Evolutionary conservation across 2,113 vertebrate species (phyloP), one percentile per base, ranked within the genome.

Genomic region (Trichomycterus rosablanca): DNA sequence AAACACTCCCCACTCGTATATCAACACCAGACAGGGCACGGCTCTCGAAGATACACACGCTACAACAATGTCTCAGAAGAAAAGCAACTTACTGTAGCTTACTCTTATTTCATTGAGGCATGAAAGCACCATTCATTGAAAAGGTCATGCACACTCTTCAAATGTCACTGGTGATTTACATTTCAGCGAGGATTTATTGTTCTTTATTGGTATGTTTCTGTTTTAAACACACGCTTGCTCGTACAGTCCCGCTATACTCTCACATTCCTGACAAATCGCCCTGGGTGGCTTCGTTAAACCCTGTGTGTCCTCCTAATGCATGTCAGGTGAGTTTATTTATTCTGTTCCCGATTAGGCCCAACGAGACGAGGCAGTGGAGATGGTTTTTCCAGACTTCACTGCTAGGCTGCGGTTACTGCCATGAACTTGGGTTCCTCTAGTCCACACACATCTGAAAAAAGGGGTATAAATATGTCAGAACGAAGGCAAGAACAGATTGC

Each of bases 1-100:
- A 75, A 81, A 79, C 75, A 72, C 70, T 70, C 59, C 74, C 77
- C 74, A 18, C 24, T 7, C 65, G 61, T 72, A 55, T 66, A 65
- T 74, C 73, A 23, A 63, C 69, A 62, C 53, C 50, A 19, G 5
- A 14, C 69, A 71, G 76, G 75, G 74, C 71, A 76, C 73, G 77
- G 81, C 78, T 75, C 78, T 78, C 78, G 66, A 20, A n/a, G 74
- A 77, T 68, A 73, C 77, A 74, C 57, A 61, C 48, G 69, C 76
- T 73, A 68, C 74, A 75, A 59, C 50, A 43, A 71, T 73, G 75
- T 74, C 61, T 69, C 14, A 48, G 61, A 74, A 62, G 72, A 67
- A 72, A 59, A 78, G 63, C 71, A 55, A 46, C 70, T 67, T 70
- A 71, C 56, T 69, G 64, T 3, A 19, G 64, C 68, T 82, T 81